phyloP scores from a whole-genome alignment of 2,113 vertebrate species.

The Crotophaga sulcirostris region DNA sequence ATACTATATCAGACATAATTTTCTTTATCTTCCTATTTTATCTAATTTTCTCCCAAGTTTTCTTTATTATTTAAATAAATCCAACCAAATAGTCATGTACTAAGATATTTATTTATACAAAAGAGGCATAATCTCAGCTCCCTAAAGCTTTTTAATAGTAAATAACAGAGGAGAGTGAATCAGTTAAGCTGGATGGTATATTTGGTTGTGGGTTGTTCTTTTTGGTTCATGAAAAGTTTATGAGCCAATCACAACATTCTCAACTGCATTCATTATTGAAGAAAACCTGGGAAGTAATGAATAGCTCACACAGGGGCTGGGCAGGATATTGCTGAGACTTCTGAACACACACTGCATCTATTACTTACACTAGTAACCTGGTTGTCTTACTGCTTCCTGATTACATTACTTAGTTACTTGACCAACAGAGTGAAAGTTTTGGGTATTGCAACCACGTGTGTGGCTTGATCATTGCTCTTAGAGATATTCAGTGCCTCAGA shows the following conservation, averaged over 20 bases:
- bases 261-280: neutral
- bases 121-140: neutral
- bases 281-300: neutral
- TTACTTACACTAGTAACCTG: neutral
- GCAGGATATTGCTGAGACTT: neutral
- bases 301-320: neutral
- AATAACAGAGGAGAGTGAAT: neutral
- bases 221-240: neutral
- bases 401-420: neutral
- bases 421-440: neutral
- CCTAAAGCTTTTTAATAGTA: neutral
- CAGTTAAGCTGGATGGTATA: neutral
- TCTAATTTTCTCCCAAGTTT: neutral
- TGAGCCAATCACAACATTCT: conserved; percentile 24
- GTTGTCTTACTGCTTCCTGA: neutral
- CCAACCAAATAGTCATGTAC: neutral
- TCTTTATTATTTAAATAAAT: neutral
- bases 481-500: neutral
- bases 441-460: neutral
- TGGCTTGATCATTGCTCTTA: neutral
- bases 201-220: neutral
- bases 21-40: neutral
- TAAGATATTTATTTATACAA: neutral
- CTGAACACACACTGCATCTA: neutral
- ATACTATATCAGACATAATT: neutral